Evolutionary conservation across 2,113 vertebrate species (phyloP).

Genomic region (Nothocercus nigrocapillus): DNA sequence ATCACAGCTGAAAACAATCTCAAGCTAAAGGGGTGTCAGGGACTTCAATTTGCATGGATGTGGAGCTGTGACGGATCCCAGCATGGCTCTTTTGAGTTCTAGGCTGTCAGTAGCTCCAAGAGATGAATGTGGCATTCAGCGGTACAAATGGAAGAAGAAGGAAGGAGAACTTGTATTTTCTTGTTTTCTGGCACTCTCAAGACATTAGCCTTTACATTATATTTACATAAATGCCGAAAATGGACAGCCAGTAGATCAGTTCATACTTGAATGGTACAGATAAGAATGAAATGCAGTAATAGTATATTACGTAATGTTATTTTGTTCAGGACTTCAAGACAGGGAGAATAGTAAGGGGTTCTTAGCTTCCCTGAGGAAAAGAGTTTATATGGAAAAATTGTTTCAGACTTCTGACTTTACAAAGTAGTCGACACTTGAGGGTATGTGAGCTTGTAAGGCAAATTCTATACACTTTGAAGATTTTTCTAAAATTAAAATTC

Average conservation of each 20-base stretch:
- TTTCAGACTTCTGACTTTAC: not conserved
- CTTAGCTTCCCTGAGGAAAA: not conserved
- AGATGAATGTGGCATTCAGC: not conserved
- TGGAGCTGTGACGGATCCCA: not conserved
- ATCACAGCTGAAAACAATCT: not conserved
- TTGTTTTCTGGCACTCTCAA: not conserved
- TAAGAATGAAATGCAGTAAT: not conserved
- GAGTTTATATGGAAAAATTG: not conserved
- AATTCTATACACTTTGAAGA: not conserved
- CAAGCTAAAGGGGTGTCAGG: not conserved
- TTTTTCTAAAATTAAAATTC: not conserved
- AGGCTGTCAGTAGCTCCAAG: not conserved
- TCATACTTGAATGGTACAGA: not conserved
- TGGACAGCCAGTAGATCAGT: not conserved
- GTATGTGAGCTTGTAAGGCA: not conserved
- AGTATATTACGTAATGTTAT: not conserved
- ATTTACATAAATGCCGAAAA: not conserved
- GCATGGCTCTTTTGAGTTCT: not conserved
- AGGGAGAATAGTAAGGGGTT: not conserved
- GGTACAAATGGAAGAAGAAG: not conserved
- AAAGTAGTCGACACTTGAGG: not conserved
- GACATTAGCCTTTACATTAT: accelerated
- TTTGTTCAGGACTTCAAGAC: not conserved
- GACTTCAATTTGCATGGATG: not conserved
- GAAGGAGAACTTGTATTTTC: not conserved